Percentiles rank a stretch among this genome's conserved stretches.
Evolutionary conservation across 2,113 vertebrate genomes (phyloP).

Genomic region (Pollimyrus isidori): DNA sequence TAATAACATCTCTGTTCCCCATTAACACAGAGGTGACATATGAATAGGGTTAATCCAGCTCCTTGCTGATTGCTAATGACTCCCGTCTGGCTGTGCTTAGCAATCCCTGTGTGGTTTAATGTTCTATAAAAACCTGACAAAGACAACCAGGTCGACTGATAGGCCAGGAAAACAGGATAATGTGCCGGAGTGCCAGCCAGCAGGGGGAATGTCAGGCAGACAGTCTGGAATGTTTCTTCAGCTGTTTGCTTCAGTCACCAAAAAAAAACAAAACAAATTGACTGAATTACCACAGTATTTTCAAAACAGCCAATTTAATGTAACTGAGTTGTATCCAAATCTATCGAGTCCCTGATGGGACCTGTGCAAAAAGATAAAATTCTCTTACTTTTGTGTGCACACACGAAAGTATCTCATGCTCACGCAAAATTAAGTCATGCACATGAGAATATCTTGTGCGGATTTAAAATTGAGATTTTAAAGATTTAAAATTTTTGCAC

Average conservation of each 20-base stretch:
- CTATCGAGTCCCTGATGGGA: neutral
- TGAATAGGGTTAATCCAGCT: neutral
- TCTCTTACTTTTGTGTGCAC: too few species aligned
- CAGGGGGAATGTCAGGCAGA: neutral
- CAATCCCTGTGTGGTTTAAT: neutral
- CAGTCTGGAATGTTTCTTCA: neutral
- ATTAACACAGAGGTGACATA: neutral
- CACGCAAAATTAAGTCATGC: too few species aligned
- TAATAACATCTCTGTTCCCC: neutral
- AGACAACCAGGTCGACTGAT: neutral
- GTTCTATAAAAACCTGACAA: neutral
- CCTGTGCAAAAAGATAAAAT: too few species aligned
- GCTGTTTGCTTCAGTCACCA: neutral
- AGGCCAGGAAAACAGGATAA: neutral
- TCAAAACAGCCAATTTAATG: neutral
- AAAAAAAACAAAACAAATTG: neutral
- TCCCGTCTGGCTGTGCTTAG: neutral
- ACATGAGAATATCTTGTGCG: too few species aligned
- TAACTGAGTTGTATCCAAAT: neutral
- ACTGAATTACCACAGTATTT: neutral
- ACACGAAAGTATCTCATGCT: too few species aligned
- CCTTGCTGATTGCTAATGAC: neutral
- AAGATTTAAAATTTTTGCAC: too few species aligned
- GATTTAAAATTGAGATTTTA: too few species aligned
- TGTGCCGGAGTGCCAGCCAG: neutral